Evolutionary conservation across 2,888 invertebrate species (phyloP), one percentile per base, ranked within the genome.

Genomic region (Rhagonycha fulva): DNA sequence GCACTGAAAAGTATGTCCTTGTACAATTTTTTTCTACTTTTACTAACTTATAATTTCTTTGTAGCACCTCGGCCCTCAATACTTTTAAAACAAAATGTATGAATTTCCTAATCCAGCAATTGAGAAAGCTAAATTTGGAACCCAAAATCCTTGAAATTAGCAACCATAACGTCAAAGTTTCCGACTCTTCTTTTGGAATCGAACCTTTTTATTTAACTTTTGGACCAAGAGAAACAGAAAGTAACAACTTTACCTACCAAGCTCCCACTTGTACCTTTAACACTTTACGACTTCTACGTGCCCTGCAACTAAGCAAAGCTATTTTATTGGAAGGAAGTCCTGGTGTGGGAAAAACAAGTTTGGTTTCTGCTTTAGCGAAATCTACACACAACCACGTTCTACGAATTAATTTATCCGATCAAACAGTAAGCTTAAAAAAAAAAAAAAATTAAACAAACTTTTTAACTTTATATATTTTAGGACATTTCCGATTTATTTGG

Each of bases 401-500:
- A 12, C 91, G 99, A 67, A 97, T 99, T 76, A 99, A 99, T 90
- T 90, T 99, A 68, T 99, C 99, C 70, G 99, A 99, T 85, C 99
- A 99, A 89, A 99, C 99, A 60, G 95, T 96, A 70, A 71, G 74
- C 70, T 11, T 61, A 14, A 66, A 67, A 14, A 23, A 24, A 14
- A 66, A 67, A 14, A 23, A 24, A 60, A 23, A 47, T 74, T 32
- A 10, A 32, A 9, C 19, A 5, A 63, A 28, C 3, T 76, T 24
- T 78, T 77, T 73, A 70, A 62, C n/a, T n/a, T 47, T 1, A 5
- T n/a, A n/a, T 2, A n/a, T 86, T 87, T 28, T 84, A 95, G 92
- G 99, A 99, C 88, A 93, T 99, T 71, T 95, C 96, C 11, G 99
- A 99, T 89, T 90, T 99, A 63, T 99, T 99, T 87, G 99, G 99